Base-by-base conservation (phyloP, 2,113 vertebrate genomes). In the Microtus montanus region DNA sequence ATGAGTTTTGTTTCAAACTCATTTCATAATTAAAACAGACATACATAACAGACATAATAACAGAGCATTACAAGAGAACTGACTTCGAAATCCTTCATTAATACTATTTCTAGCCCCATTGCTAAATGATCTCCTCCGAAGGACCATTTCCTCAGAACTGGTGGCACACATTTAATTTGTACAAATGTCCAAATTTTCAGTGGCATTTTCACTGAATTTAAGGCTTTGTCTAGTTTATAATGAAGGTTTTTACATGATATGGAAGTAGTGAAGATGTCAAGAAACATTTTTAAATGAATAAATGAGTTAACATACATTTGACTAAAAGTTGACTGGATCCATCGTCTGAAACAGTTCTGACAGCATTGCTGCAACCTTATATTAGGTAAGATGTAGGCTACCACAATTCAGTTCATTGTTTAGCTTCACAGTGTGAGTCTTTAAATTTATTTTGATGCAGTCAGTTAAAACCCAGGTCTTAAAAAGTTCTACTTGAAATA, bases 381-480 rank as follows among this genome's bases (percentile, higher is more conserved):
- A 95, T 58, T 83, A 44, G 90, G 2, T 77, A 87, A 94, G 68
- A 33, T 41, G 41, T 30, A 92, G 22, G 64, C 24, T 92, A 79
- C 3, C 4, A 54, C 79, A 91, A 84, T 74, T 92, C 26, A 96
- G 19, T 49, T 88, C 74, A 75, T 74, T 87, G 44, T 79, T 95
- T 61, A 79, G 80, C 54, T 87, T 47, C 47, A 68, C 44, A 63
- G 73, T 74, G 44, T 86, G 19, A 19, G 14, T 71, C 44, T 95
- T 87, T 93, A 63, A 68, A 38, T 52, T 63, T 74, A 78, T 91
- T 95, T 92, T 90, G 88, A 95, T 80, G 26, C 22, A 84, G 49
- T 90, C 89, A 77, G 30, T 30, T 92, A 95, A 92, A 12, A 93
- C 11, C 0, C 22, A 91, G 28, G 19, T 90, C n/a, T 96, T 97